Percentiles rank a stretch among this genome's conserved stretches.
Conservation (phyloP, 2,797 vertebrate genomes). For the Borostomias antarcticus region DNA sequence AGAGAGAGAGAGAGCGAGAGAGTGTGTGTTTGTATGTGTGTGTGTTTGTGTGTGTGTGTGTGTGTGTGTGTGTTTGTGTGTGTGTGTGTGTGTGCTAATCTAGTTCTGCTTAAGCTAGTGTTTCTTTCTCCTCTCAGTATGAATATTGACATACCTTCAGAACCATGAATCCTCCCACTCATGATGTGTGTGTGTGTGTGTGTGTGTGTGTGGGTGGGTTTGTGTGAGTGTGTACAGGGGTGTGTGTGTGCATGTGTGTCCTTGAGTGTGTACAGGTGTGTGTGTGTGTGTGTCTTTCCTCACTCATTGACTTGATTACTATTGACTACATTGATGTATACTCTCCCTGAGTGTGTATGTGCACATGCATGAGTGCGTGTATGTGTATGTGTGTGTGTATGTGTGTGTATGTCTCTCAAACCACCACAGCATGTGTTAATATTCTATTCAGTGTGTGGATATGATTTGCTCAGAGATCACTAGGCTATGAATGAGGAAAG, state of each 20-base stretch:
- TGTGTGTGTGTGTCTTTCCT: no score
- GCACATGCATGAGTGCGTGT: neutral
- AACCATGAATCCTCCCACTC: constrained; percentile 31
- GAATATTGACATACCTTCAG: constrained; percentile 41
- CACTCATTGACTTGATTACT: no score
- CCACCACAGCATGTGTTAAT: no score
- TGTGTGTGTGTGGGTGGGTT: neutral
- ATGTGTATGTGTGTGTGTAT: neutral
- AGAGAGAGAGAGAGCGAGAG: neutral
- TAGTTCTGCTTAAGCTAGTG: neutral
- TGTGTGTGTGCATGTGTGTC: constrained; percentile 3
- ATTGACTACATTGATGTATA: no score
- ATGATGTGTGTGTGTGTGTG: no score
- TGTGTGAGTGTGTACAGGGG: neutral
- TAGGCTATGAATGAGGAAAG: neutral
- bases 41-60: neutral
- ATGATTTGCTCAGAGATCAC: no score
- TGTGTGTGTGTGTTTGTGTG: neutral
- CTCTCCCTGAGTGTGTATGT: constrained; percentile 1
- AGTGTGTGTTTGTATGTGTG: neutral
- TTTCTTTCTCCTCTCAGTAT: constrained; percentile 23
- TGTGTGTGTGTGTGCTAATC: neutral
- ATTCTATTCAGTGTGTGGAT: neutral
- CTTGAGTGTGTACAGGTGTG: neutral
- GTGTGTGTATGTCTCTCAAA: neutral